Evolutionary conservation across 2,888 invertebrate genomes (phyloP).

Genomic region (Tipula helvola): DNA sequence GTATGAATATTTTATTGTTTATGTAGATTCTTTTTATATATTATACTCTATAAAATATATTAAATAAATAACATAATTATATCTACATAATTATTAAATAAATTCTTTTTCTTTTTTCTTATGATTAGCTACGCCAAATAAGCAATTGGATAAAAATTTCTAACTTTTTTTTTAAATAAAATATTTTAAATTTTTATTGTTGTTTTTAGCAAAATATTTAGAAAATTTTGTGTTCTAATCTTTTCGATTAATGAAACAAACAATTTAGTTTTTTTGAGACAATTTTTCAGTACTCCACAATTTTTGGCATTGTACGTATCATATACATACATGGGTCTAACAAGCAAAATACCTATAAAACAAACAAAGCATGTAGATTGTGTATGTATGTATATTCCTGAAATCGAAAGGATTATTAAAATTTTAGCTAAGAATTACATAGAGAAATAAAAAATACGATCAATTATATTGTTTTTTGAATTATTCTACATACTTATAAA

Average conservation of each 20-base stretch:
- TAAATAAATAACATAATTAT: neutral
- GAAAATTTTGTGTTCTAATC: neutral
- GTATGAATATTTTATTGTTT: neutral
- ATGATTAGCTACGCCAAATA: slow-evolving; percentile 10
- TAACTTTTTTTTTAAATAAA: neutral
- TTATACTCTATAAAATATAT: neutral
- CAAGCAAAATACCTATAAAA: neutral
- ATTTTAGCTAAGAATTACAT: neutral
- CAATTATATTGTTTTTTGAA: neutral
- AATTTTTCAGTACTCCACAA: neutral
- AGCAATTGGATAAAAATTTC: slow-evolving; percentile 10
- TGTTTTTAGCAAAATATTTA: neutral
- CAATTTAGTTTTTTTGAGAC: neutral
- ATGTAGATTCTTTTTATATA: neutral
- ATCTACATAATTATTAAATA: neutral
- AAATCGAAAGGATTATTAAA: neutral
- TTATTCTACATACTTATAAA: neutral
- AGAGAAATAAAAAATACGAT: neutral
- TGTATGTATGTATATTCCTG: neutral
- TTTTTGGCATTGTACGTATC: neutral
- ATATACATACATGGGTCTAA: neutral
- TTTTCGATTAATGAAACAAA: neutral
- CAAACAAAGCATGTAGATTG: neutral
- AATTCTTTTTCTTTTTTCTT: neutral
- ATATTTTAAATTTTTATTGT: neutral